A percentile compares a stretch with the other conserved stretches of the same genome.
These are phyloP conservation scores for Atta cephalotes DNA, from an alignment of 1,140 invertebrate species.

Conservation along the genomic window DNA sequence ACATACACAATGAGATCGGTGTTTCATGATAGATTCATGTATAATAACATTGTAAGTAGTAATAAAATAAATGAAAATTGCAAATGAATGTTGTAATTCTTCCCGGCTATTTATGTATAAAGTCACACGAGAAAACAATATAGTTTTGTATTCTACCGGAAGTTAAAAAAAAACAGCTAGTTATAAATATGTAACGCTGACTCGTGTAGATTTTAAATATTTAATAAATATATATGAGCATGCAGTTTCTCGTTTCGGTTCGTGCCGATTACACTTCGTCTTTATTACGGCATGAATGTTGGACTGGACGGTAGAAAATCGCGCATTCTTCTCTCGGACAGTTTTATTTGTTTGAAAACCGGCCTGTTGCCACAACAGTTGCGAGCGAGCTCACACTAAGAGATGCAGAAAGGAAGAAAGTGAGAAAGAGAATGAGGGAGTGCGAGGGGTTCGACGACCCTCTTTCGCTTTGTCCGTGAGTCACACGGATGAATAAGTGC, in stretches of 20 bases:
- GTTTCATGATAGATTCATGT: background rate
- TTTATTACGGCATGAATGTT: conserved; percentile 28
- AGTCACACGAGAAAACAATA: background rate
- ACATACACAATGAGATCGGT: no score
- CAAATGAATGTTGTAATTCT: background rate
- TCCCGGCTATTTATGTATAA: background rate
- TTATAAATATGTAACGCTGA: background rate
- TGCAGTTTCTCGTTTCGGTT: background rate
- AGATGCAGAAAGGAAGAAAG: conserved; percentile 22
- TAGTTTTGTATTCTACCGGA: background rate
- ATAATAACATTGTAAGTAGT: background rate
- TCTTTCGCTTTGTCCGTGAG: conserved; percentile 68
- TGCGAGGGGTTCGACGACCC: conserved; percentile 76
- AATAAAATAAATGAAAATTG: conserved; percentile 14
- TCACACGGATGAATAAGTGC: conserved; percentile 74
- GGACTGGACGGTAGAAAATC: conserved; percentile 39
- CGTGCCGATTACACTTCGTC: conserved; percentile 15
- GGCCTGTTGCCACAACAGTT: conserved; percentile 64
- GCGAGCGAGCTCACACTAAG: conserved; percentile 10
- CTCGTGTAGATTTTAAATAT: background rate
- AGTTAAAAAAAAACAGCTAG: background rate
- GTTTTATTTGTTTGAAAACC: conserved; percentile 65
- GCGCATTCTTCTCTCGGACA: conserved; percentile 21
- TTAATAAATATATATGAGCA: background rate
- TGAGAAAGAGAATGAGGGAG: conserved; percentile 1